phyloP scores from a whole-genome alignment of 2,797 vertebrate species.

The Myripristis murdjan region DNA sequence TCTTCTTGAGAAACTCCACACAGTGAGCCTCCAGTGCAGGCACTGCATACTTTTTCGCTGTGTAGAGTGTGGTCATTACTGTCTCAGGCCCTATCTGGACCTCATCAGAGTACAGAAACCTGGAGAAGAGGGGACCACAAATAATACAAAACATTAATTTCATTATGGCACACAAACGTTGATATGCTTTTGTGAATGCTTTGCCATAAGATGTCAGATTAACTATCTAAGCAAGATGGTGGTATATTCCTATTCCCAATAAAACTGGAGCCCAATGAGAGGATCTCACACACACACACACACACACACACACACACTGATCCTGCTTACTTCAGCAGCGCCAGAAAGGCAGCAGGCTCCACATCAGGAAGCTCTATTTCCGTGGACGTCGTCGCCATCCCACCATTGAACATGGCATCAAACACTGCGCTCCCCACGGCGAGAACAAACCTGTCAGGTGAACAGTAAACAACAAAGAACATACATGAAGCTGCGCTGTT shows the following conservation, averaged over 20 bases:
- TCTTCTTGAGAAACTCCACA: conserved; percentile 98
- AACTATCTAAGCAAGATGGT: too few relatives aligned
- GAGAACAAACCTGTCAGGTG: conserved; percentile 92
- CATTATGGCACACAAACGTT: background rate
- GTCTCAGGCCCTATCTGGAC: conserved; percentile 98
- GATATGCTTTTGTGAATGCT: too few relatives aligned
- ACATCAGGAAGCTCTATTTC: conserved; percentile 98
- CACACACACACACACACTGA: background rate
- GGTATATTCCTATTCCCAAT: background rate
- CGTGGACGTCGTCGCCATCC: conserved; percentile 98
- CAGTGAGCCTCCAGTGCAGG: conserved; percentile 97
- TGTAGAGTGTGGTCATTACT: conserved; percentile 99
- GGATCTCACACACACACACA: background rate
- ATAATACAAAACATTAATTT: background rate
- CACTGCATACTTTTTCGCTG: conserved; percentile 97
- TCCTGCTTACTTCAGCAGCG: conserved; percentile 92
- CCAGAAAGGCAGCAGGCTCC: conserved; percentile 95
- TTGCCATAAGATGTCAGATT: background rate
- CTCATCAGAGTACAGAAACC: conserved; percentile 98
- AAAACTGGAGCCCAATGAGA: too few relatives aligned
- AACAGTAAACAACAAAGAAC: background rate
- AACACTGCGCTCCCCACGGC: conserved; percentile 98
- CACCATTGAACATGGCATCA: conserved; percentile 98
- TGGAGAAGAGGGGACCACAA: conserved; percentile 48
- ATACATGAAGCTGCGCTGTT: background rate